Base-by-base conservation (phyloP, 2,888 invertebrate species). In the Tuberolachnus salignus region DNA sequence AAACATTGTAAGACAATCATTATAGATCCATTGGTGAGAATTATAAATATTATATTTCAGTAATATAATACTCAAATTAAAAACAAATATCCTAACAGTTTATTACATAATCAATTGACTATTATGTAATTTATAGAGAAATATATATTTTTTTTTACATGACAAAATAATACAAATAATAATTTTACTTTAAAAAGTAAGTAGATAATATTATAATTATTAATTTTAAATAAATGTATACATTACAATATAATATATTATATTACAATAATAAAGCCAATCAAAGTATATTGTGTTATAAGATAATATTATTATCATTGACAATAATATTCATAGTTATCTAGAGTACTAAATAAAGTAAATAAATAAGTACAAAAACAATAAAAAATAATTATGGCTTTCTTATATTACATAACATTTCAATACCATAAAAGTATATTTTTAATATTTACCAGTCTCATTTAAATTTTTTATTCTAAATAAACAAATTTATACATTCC, bases 381-480 rank as follows among this genome's bases (percentile, higher is more conserved):
- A 34, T 34, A 34, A 34, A n/a, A 34, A 34, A 34, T 34, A 34
- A 34, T 34, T 34, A 34, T 34, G 34, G 6, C 34, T 34, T 34
- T 34, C 3, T 34, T 34, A 34, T 34, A 34, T 34, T 34, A 34
- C 34, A 34, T 34, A 34, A 34, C 34, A 4, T 34, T 4, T 34
- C 34, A 34, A 34, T 34, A 34, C 3, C 34, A 44, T 44, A 63
- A n/a, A 53, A 53, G 42, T 55, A 44, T 42, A 51, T 34, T 51
- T 49, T 23, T 34, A 53, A 69, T 34, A 72, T 21, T 71, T 51
- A 73, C n/a, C 72, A 73, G 61, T 63, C 72, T 73, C 21, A 59
- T 71, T 71, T 51, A 16, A 49, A 13, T 73, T 26, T 51, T 51
- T 46, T 61, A 61, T 49, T 66, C n/a, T 49, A 46, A 49, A 16